phyloP scores from a whole-genome alignment of 2,888 invertebrate species.

The Deilephila elpenor region DNA sequence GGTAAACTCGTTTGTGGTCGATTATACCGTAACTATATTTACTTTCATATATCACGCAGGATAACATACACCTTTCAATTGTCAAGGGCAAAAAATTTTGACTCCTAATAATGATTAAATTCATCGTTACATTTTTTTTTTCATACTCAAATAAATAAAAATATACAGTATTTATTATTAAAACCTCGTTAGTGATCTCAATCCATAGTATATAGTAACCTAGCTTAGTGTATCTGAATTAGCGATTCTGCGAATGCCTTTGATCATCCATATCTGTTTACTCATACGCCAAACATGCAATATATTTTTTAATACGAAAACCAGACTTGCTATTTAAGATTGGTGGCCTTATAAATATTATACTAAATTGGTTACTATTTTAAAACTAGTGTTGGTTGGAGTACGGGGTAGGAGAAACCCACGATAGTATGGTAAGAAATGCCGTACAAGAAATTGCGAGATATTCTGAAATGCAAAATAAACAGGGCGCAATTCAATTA shows the following conservation, averaged over 20 bases:
- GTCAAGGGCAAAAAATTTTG: too few species aligned
- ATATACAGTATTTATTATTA: background rate
- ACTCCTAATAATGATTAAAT: too few species aligned
- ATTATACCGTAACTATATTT: background rate
- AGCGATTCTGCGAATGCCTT: slow-evolving; percentile 41
- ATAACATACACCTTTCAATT: too few species aligned
- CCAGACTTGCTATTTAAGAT: background rate
- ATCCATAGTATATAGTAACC: background rate
- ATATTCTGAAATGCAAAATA: background rate
- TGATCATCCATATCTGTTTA: slow-evolving; percentile 42
- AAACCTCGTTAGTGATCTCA: background rate
- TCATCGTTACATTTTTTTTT: too few species aligned
- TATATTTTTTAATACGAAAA: slow-evolving; percentile 35
- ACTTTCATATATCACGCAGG: too few species aligned
- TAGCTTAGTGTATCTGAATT: slow-evolving; percentile 27
- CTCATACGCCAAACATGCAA: slow-evolving; percentile 38
- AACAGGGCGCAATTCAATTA: background rate
- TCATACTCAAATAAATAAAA: too few species aligned
- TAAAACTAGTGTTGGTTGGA: background rate
- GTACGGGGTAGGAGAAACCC: background rate
- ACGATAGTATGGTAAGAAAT: background rate
- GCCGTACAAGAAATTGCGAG: too few species aligned
- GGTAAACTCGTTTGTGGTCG: background rate
- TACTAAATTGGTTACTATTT: background rate
- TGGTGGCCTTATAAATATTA: background rate